Percentiles rank a stretch among this genome's conserved stretches.
These are phyloP conservation scores for Megaceryle alcyon DNA, from an alignment of 2,797 vertebrate genomes.

Conservation along the genomic window DNA sequence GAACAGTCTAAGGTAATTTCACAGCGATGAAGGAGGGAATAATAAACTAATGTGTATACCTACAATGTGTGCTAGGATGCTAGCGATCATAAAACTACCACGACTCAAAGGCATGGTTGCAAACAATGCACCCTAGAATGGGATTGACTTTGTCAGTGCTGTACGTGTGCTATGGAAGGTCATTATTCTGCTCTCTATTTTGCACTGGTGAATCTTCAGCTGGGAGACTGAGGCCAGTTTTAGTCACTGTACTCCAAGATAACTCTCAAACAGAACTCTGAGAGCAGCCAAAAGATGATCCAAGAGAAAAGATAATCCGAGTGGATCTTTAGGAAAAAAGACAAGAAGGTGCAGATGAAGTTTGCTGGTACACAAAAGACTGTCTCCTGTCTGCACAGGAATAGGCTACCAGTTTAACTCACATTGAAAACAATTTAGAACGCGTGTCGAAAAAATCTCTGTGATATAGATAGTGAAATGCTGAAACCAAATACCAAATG, in stretches of 20 bases:
- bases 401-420: not conserved
- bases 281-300: not conserved
- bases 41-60: not conserved
- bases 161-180: not conserved
- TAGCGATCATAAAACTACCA: not conserved
- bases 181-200: not conserved
- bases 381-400: not conserved
- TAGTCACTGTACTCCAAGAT: not conserved
- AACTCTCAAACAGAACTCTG: not conserved
- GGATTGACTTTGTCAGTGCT: not conserved
- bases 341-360: not conserved
- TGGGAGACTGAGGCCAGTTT: not conserved
- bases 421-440: not conserved
- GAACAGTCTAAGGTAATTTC: no score
- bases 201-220: not conserved
- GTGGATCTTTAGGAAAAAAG: not conserved
- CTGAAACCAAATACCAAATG: not conserved
- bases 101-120: not conserved
- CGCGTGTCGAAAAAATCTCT: not conserved
- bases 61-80: not conserved
- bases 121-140: not conserved
- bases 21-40: not conserved
- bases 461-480: not conserved
- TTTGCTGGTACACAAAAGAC: not conserved
- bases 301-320: not conserved